phyloP scores from a whole-genome alignment of 1,140 invertebrate genomes.

The Drosophila paulistorum region DNA sequence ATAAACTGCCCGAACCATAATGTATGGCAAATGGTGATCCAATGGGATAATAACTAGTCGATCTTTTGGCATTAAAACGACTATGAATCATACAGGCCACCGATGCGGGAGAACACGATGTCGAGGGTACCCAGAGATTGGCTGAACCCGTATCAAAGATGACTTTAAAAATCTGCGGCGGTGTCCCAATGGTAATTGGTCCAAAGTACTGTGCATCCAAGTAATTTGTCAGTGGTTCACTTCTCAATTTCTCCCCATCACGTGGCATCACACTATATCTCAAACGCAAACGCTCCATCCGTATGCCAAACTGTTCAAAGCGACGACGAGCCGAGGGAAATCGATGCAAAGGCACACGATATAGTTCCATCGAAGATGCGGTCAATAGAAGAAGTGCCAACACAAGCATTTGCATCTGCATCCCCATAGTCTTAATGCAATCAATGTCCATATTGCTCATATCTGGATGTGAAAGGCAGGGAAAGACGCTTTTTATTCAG shows the following conservation, averaged over 20 bases:
- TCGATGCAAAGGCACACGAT: slow-evolving; percentile 52
- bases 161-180: slow-evolving; percentile 96
- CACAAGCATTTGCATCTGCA: slow-evolving; percentile 29
- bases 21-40: slow-evolving; percentile 95
- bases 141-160: slow-evolving; percentile 99
- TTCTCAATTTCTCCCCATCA: not conserved
- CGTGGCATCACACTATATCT: slow-evolving; percentile 39
- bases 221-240: slow-evolving; percentile 90
- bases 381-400: slow-evolving; percentile 8
- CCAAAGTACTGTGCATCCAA: slow-evolving; percentile 99
- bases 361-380: slow-evolving; percentile 27
- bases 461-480: slow-evolving; percentile 6
- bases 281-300: slow-evolving; percentile 62
- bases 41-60: slow-evolving; percentile 92
- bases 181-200: slow-evolving; percentile 94
- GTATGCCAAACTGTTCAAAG: slow-evolving; percentile 65
- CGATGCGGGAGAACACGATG: slow-evolving; percentile 92
- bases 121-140: slow-evolving; percentile 99
- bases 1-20: slow-evolving; percentile 97
- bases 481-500: slow-evolving; percentile 6
- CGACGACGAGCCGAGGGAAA: slow-evolving; percentile 65
- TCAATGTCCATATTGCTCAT: slow-evolving; percentile 20
- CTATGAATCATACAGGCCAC: slow-evolving; percentile 95
- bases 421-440: slow-evolving; percentile 29
- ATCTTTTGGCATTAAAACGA: slow-evolving; percentile 95